Evolutionary conservation across 2,797 vertebrate genomes (phyloP).

Genomic region (Acropternis orthonyx): DNA sequence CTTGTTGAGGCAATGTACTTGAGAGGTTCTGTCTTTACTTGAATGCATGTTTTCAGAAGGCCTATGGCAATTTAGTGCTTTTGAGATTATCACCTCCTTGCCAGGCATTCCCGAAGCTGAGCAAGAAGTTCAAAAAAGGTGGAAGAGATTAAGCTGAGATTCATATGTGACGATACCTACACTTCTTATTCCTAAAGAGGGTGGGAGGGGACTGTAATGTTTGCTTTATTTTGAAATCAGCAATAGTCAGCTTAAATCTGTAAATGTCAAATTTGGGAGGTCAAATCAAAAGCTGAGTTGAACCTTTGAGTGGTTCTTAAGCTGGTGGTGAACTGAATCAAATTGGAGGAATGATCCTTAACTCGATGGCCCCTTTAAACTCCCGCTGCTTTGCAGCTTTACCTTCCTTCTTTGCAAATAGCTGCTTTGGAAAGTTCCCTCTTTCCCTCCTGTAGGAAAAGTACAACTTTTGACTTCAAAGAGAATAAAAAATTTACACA

Average conservation of each 20-base stretch:
- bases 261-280: background rate
- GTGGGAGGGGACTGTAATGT: background rate
- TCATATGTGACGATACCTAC: background rate
- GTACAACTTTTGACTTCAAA: background rate
- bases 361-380: background rate
- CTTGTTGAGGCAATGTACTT: background rate
- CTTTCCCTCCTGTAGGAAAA: background rate
- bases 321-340: background rate
- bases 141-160: background rate
- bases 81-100: background rate
- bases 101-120: background rate
- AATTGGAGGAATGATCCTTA: background rate
- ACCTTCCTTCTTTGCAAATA: background rate
- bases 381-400: background rate
- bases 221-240: background rate
- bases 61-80: constrained; percentile 14
- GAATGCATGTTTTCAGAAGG: background rate
- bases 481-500: background rate
- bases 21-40: background rate
- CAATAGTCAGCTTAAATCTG: background rate
- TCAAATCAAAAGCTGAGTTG: background rate
- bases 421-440: background rate
- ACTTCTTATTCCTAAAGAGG: background rate
- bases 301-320: background rate
- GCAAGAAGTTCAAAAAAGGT: background rate